Evolutionary conservation across 2,797 vertebrate genomes (phyloP), one percentile per base, ranked within the genome.

Genomic region (Toxotes lorentzi): DNA sequence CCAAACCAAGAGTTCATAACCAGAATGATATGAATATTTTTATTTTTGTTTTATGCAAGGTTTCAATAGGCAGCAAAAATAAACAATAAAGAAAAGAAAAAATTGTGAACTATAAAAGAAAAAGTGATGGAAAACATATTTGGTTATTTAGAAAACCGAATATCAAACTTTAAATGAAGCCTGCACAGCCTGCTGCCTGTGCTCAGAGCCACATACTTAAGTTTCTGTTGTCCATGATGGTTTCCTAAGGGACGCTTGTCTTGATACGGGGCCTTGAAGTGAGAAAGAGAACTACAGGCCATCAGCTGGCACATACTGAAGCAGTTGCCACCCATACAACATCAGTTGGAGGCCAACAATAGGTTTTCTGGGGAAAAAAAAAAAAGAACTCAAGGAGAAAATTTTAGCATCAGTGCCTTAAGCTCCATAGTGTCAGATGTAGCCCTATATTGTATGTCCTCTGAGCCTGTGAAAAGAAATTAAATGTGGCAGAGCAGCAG

Each of bases 181-280:
- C 30, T 43, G 1, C 24, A 47, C 50, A 67, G 59, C 41, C 12
- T 24, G 4, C 67, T 65, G 50, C 48, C 19, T 77, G 62, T 60
- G 70, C 76, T 79, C 16, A 1, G 41, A 68, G 85, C 48, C 58
- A 57, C 66, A 51, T 54, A 23, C 54, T 73, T 61, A 19, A 23
- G 40, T 45, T 72, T 77, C 63, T 81, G 51, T 69, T 62, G 72
- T 76, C 53, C 16, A 1, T 60, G 69, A 72, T 69, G 10, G 38
- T 79, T 60, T 71, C 71, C 70, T 62, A 43, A 54, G 67, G 54
- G 72, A 78, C 14, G 9, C 47, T 64, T 72, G 60, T 82, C 61
- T 81, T 81, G 57, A 74, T 81, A 69, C 67, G 32, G 66, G 50
- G 62, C 66, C 78, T 87, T 86, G 71, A 85, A 81, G 75, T 81